Percentiles rank a stretch among this genome's conserved stretches.
Evolutionary conservation across 2,888 invertebrate genomes (phyloP).

Genomic region (Drosophila subquinaria): DNA sequence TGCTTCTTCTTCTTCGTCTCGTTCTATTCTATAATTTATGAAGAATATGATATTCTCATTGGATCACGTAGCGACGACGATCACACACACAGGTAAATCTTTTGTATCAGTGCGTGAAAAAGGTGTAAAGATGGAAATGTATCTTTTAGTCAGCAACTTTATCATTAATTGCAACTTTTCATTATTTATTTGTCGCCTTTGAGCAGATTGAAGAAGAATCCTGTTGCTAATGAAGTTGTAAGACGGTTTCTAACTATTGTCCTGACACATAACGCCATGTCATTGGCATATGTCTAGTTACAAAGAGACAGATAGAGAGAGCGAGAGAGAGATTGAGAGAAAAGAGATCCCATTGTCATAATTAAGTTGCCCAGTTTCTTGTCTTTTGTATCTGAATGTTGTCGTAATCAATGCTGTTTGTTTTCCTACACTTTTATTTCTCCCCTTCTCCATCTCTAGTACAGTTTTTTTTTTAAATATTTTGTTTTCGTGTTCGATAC

Average conservation of each 20-base stretch:
- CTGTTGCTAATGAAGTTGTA: constrained; percentile 63
- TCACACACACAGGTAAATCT: constrained; percentile 19
- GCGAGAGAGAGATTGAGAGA: not conserved
- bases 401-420: constrained; percentile 65
- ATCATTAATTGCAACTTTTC: constrained; percentile 46
- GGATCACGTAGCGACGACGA: constrained; percentile 14
- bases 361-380: constrained; percentile 54
- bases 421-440: constrained; percentile 29
- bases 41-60: constrained; percentile 17
- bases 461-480: constrained; percentile 35
- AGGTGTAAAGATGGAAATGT: constrained; percentile 27
- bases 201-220: constrained; percentile 8
- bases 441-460: constrained; percentile 18
- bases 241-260: constrained; percentile 36
- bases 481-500: constrained; percentile 24
- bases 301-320: not conserved
- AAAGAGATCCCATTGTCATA: constrained; percentile 48
- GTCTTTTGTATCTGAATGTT: constrained; percentile 29
- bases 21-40: constrained; percentile 17
- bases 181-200: constrained; percentile 39
- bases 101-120: constrained; percentile 10
- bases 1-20: not conserved
- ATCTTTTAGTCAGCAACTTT: constrained; percentile 41
- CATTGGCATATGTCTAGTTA: constrained; percentile 45
- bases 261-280: constrained; percentile 61